Evolutionary conservation across 2,888 invertebrate species (phyloP), one percentile per base, ranked within the genome.

Genomic region (Anagyrus pseudococci): DNA sequence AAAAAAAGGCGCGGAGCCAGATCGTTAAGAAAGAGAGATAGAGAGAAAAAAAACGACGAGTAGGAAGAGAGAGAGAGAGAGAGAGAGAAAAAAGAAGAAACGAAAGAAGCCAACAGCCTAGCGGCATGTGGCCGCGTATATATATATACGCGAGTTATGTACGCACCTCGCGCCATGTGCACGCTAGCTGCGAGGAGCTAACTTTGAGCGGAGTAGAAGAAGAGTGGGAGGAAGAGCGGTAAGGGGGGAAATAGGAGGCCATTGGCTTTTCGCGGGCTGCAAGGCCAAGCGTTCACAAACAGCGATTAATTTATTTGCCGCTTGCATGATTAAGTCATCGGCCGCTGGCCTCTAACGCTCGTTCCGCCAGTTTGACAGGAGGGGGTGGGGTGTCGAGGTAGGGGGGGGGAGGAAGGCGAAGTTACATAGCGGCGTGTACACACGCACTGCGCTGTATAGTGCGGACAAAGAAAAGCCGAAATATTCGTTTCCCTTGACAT

Each of bases 241-340:
- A 49, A 3, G 19, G 8, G 20, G 10, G 20, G 23, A 17, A 47
- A 48, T 15, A 17, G 7, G 48, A 69, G 73, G 74, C 73, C 73
- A 73, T 76, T 75, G 77, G 71, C 74, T 73, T 64, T 62, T 67
- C 53, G 67, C 67, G 54, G 4, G 70, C 68, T 76, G 76, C 72
- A 77, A 75, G 73, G 75, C 67, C 72, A 72, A 66, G 62, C 65
- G 53, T 46, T 19, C 26, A n/a, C 66, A 58, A 65, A 59, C 58
- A 59, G 60, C 57, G 60, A 66, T 67, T 68, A 66, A 71, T 72
- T 68, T 68, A 67, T 66, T 71, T 70, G 67, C 43, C 43, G 66
- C 61, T 63, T 67, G 68, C 67, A 64, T 68, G 71, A 72, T 72
- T 70, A 60, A 71, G 68, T 71, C 70, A 72, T 69, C 69, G 68